Base-by-base conservation (phyloP, 2,888 invertebrate species). In the Epinotia bilunana region DNA sequence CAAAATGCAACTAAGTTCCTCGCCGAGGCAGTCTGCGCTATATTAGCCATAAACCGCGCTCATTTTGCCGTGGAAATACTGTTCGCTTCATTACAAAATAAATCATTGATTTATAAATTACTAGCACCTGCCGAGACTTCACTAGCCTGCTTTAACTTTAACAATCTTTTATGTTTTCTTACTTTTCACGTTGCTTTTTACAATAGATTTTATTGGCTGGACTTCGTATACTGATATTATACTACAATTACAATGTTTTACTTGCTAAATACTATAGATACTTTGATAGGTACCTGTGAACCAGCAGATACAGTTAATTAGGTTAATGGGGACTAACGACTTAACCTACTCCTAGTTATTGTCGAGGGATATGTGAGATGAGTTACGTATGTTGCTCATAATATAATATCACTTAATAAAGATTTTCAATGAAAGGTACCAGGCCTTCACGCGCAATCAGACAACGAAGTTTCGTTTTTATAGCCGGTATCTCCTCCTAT, bases 391-490 rank as follows among this genome's bases (percentile, higher is more conserved):
- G 6, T 16, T 16, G 16, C 16, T 49, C n/a, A 53, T 53, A n/a
- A 53, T n/a, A n/a, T 53, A 53, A 53, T 53, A 62, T 18, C 62
- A 43, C 18, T 62, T 43, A 39, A n/a, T 69, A 60, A 69, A 12
- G 11, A 60, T 69, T 69, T 69, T 18, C n/a, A 58, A 23, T 49
- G 43, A 61, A 71, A 60, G 71, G 65, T 61, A 71, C 57, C 28
- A 58, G 28, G 69, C 64, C 70, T 70, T 67, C 74, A 76, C 68
- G 73, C 72, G 72, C 91, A 91, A 92, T 92, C 91, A 90, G 87
- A 89, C 89, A 88, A 87, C 87, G 88, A 85, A 88, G 89, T 91
- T 90, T 88, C 88, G 82, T 85, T 90, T 91, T 92, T 91, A 91
- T 90, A 86, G 88, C 85, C 90, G 88, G 91, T 91, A 87, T 89